Percentiles rank a stretch among this genome's conserved stretches.
Conservation (phyloP, 1,140 invertebrate species). For the Latrodectus geometricus region DNA sequence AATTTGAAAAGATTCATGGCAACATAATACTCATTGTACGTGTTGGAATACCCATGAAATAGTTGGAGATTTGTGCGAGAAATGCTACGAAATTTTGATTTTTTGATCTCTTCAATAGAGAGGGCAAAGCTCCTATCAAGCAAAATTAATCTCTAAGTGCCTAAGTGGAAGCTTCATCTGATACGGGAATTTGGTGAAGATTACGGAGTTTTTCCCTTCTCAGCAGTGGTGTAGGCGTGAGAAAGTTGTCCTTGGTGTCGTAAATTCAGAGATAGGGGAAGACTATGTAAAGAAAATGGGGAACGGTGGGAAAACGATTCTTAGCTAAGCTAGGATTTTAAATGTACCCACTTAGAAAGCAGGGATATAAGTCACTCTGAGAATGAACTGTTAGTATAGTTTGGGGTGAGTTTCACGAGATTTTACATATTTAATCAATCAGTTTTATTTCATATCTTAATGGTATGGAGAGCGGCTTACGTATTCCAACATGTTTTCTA, state of each 20-base stretch:
- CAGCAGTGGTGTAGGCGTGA: constrained; percentile 26
- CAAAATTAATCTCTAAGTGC: neutral
- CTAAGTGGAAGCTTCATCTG: neutral
- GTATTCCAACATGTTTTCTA: too few relatives aligned
- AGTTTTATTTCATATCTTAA: too few relatives aligned
- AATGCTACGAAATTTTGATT: too few relatives aligned
- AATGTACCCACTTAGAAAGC: neutral
- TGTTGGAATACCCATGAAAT: too few relatives aligned
- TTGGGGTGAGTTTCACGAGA: too few relatives aligned
- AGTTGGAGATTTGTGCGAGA: too few relatives aligned
- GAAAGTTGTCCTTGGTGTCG: constrained; percentile 10
- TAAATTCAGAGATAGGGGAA: constrained; percentile 43
- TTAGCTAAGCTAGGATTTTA: neutral
- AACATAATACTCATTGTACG: too few relatives aligned
- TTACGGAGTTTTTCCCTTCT: neutral
- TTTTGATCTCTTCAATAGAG: neutral
- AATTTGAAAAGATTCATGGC: too few relatives aligned
- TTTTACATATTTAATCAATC: too few relatives aligned
- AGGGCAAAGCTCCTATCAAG: neutral
- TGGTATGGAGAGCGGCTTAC: too few relatives aligned
- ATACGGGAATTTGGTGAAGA: neutral
- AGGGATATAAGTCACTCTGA: neutral
- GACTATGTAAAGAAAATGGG: neutral
- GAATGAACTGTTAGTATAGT: too few relatives aligned
- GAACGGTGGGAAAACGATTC: neutral